Conservation (phyloP, 2,113 vertebrate species). For the Melozone crissalis region DNA sequence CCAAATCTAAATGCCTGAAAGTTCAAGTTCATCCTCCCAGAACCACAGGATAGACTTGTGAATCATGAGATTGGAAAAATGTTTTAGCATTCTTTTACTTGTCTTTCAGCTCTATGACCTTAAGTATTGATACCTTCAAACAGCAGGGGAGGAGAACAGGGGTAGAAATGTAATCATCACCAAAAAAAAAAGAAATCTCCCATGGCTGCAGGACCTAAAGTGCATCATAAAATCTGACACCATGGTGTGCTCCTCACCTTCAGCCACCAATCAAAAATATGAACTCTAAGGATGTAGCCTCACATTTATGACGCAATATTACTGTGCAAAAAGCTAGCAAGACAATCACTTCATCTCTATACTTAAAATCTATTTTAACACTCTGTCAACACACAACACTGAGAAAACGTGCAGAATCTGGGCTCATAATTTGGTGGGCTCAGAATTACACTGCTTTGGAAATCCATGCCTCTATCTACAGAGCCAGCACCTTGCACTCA, state of each 20-base stretch:
- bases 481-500: not conserved
- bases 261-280: not conserved
- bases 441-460: not conserved
- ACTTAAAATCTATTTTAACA: not conserved
- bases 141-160: rapidly evolving
- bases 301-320: no score
- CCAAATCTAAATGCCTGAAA: not conserved
- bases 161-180: not conserved
- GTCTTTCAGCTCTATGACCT: not conserved
- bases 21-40: not conserved
- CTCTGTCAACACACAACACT: not conserved
- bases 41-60: not conserved
- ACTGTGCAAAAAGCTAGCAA: not conserved
- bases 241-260: not conserved
- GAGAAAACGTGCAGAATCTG: not conserved
- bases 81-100: not conserved
- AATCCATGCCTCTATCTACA: not conserved
- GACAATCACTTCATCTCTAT: not conserved
- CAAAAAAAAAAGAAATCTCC: not conserved
- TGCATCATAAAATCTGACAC: not conserved
- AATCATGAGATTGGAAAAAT: not conserved
- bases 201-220: not conserved
- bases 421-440: not conserved
- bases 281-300: not conserved
- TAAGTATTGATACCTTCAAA: not conserved